A percentile compares a stretch with the other conserved stretches of the same genome.
These are phyloP conservation scores for Hemiscyllium ocellatum DNA, from an alignment of 2,113 vertebrate genomes.

Conservation along the genomic window DNA sequence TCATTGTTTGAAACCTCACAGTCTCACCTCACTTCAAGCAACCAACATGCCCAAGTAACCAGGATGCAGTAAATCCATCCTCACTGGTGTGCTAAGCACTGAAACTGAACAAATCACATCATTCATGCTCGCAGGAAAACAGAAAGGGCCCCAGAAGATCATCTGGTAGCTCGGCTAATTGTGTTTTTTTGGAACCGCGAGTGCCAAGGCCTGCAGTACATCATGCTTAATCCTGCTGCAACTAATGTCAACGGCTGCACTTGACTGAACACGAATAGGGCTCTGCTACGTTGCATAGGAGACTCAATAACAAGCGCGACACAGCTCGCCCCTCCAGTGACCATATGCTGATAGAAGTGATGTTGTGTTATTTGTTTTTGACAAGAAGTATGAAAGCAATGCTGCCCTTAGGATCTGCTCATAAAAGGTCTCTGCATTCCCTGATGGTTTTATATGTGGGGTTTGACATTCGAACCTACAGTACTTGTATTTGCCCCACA, in stretches of 20 bases:
- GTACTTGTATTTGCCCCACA: background rate
- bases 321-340: slow-evolving; percentile 16
- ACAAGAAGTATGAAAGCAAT: background rate
- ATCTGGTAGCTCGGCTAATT: slow-evolving; percentile 8
- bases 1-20: background rate
- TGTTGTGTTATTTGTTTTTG: slow-evolving; percentile 7
- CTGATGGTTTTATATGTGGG: background rate
- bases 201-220: background rate
- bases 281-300: background rate
- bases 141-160: slow-evolving; percentile 26
- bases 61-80: slow-evolving; percentile 14
- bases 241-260: slow-evolving; percentile 15
- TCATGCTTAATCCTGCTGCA: slow-evolving; percentile 29
- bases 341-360: slow-evolving; percentile 11
- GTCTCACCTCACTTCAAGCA: background rate
- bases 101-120: background rate
- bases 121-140: slow-evolving; percentile 16
- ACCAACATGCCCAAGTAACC: background rate
- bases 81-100: background rate
- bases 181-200: background rate
- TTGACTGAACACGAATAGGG: slow-evolving; percentile 15
- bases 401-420: background rate
- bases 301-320: slow-evolving; percentile 14
- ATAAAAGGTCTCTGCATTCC: background rate
- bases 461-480: background rate